phyloP scores from a whole-genome alignment of 2,888 invertebrate species.

The Euspilapteryx auroguttella region DNA sequence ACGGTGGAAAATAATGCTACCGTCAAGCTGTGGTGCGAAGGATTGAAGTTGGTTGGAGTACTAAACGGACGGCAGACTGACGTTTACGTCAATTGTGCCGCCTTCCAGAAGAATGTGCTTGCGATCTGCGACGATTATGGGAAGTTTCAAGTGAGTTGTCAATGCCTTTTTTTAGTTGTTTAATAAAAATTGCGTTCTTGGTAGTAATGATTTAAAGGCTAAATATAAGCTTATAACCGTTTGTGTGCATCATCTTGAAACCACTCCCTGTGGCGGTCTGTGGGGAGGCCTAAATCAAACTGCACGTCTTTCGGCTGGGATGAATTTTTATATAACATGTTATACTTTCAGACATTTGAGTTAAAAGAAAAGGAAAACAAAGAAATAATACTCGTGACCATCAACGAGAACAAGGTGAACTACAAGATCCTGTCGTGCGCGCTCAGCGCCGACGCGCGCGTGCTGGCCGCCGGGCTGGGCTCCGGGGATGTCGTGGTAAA shows the following conservation, averaged over 20 bases:
- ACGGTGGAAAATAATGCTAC: slow-evolving; percentile 38
- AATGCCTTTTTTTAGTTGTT: no score
- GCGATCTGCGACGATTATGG: slow-evolving; percentile 35
- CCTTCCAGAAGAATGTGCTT: slow-evolving; percentile 29
- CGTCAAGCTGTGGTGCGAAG: slow-evolving; percentile 36
- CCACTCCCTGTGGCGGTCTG: no score
- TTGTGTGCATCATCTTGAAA: no score
- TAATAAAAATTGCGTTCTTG: no score
- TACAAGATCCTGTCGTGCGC: slow-evolving; percentile 38
- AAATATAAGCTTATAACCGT: no score
- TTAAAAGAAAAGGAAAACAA: slow-evolving; percentile 16
- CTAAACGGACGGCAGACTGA: slow-evolving; percentile 30
- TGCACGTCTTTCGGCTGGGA: no score
- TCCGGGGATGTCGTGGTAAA: slow-evolving; percentile 66
- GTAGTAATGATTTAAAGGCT: no score
- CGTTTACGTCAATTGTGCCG: slow-evolving; percentile 26
- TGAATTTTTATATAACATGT: no score
- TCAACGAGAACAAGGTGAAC: slow-evolving; percentile 30
- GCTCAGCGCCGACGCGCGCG: slow-evolving; percentile 54
- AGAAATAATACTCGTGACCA: slow-evolving; percentile 16
- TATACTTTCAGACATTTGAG: slow-evolving; percentile 33
- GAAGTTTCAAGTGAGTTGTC: slow-evolving; percentile 30
- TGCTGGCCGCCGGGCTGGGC: slow-evolving; percentile 66
- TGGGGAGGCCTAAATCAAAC: no score
- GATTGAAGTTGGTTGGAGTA: slow-evolving; percentile 24